phyloP scores from a whole-genome alignment of 1,140 invertebrate species.

The Sinella curviseta region DNA sequence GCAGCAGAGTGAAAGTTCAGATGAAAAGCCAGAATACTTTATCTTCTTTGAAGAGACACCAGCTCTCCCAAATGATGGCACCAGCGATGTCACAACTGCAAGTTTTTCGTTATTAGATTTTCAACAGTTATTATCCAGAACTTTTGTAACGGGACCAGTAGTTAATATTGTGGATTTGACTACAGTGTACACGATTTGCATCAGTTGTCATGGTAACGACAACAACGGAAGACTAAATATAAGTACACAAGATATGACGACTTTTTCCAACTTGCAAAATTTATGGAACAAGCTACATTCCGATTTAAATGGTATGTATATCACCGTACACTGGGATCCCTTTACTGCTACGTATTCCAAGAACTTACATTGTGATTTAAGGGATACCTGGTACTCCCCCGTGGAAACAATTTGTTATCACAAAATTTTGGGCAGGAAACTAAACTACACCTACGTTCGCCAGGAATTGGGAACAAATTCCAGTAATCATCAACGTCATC shows the following conservation, averaged over 20 bases:
- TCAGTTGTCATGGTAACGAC: too few relatives aligned
- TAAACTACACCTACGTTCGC: neutral
- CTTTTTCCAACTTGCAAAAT: neutral
- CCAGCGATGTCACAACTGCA: too few relatives aligned
- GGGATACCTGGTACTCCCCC: neutral
- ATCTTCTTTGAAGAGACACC: neutral
- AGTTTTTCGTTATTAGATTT: too few relatives aligned
- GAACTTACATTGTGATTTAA: too few relatives aligned
- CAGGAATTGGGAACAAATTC: neutral
- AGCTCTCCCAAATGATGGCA: too few relatives aligned
- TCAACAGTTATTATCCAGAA: neutral
- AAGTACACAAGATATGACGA: neutral
- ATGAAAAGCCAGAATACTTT: neutral
- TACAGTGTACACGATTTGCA: neutral
- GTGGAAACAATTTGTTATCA: neutral
- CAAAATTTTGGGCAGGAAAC: neutral
- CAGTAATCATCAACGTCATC: neutral
- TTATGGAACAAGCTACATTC: neutral
- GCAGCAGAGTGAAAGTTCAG: neutral
- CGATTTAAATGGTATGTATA: neutral
- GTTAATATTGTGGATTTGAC: neutral
- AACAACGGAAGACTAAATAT: neutral
- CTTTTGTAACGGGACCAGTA: neutral
- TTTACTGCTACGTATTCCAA: neutral
- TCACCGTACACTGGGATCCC: neutral